phyloP scores from a whole-genome alignment of 2,797 vertebrate species.

The Amazonetta brasiliensis region DNA sequence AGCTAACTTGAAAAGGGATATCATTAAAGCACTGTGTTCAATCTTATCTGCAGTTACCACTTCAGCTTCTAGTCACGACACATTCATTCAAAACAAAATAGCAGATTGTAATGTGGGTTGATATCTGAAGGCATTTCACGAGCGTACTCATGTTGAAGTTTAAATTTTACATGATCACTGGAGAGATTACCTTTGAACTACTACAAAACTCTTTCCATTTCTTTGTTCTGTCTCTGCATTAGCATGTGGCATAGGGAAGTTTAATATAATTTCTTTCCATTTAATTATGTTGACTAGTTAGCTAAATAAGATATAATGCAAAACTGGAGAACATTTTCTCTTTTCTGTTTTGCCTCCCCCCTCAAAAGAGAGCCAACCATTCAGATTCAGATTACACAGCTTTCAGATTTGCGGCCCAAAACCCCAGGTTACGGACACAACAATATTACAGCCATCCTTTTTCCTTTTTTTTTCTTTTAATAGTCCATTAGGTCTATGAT shows the following conservation, averaged over 20 bases:
- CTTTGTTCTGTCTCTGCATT: slow-evolving; percentile 37
- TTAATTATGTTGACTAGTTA: slow-evolving; percentile 6
- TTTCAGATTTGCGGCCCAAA: neutral
- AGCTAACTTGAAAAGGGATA: slow-evolving; percentile 57
- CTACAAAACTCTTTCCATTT: slow-evolving; percentile 44
- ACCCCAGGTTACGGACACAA: neutral
- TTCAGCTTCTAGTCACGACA: slow-evolving; percentile 69
- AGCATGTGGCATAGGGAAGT: slow-evolving; percentile 21
- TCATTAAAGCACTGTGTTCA: slow-evolving; percentile 68
- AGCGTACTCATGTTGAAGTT: slow-evolving; percentile 44
- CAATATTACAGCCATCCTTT: neutral
- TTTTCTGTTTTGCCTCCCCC: neutral
- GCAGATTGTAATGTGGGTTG: slow-evolving; percentile 64
- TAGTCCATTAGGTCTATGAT: neutral
- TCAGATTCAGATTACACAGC: neutral
- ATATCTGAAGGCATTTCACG: slow-evolving; percentile 62
- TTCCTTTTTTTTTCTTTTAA: neutral
- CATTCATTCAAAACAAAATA: slow-evolving; percentile 73
- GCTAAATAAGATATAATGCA: slow-evolving; percentile 17
- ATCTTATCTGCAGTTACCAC: slow-evolving; percentile 66
- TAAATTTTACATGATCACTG: slow-evolving; percentile 52
- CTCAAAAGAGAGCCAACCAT: neutral
- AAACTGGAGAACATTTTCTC: neutral
- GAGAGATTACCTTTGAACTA: slow-evolving; percentile 54
- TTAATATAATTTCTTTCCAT: neutral